phyloP scores from a whole-genome alignment of 2,113 vertebrate genomes.

The Dascyllus trimaculatus region DNA sequence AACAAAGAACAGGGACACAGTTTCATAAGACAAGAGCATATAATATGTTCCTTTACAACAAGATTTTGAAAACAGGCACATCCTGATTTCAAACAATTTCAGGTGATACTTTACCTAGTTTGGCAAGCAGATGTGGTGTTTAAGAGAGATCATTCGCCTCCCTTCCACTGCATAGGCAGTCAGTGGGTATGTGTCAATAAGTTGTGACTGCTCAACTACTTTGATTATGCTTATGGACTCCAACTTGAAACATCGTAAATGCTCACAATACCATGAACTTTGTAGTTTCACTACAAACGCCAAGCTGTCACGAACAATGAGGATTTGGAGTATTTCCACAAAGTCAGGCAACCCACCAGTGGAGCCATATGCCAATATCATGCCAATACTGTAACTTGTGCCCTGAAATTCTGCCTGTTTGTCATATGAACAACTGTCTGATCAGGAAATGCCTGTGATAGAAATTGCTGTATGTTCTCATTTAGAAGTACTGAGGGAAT shows the following conservation, averaged over 20 bases:
- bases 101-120: slow-evolving; percentile 38
- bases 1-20: background rate
- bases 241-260: slow-evolving; percentile 59
- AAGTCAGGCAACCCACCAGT: slow-evolving; percentile 58
- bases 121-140: slow-evolving; percentile 43
- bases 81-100: too few species aligned
- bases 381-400: slow-evolving; percentile 45
- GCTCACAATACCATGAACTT: slow-evolving; percentile 58
- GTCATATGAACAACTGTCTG: slow-evolving; percentile 43
- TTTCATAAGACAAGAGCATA: background rate
- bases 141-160: slow-evolving; percentile 33
- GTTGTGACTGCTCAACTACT: slow-evolving; percentile 50
- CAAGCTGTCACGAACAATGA: slow-evolving; percentile 39
- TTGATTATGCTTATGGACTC: slow-evolving; percentile 22
- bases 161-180: slow-evolving; percentile 31
- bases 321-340: slow-evolving; percentile 46
- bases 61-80: too few species aligned
- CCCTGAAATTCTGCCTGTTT: slow-evolving; percentile 41
- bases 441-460: slow-evolving; percentile 16
- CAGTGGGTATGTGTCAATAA: slow-evolving; percentile 47
- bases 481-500: too few species aligned
- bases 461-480: slow-evolving; percentile 40
- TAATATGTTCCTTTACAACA: too few species aligned
- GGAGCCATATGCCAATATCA: slow-evolving; percentile 51
- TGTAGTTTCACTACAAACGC: slow-evolving; percentile 52